Conservation (phyloP, 2,113 vertebrate species). For the Indri indri region DNA sequence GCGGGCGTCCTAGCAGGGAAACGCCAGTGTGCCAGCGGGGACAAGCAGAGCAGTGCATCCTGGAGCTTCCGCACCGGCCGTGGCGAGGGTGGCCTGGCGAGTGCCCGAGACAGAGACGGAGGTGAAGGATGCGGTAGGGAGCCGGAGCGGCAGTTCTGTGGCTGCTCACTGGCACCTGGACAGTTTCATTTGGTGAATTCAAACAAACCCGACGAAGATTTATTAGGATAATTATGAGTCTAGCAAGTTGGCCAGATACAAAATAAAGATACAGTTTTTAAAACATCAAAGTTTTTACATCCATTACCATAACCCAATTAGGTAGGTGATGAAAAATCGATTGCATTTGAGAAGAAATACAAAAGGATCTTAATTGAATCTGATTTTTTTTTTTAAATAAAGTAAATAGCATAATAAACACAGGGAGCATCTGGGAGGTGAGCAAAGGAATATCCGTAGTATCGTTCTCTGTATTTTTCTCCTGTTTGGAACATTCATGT, state of each 20-base stretch:
- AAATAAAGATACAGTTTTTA: neutral
- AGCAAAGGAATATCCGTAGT: fast-evolving
- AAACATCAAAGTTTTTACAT: neutral
- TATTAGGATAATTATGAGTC: neutral
- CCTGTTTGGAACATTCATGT: fast-evolving
- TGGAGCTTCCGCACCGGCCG: fast-evolving
- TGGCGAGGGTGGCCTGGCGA: fast-evolving
- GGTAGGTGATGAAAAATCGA: fast-evolving
- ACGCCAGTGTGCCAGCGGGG: fast-evolving
- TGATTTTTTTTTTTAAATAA: neutral
- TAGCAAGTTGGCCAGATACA: neutral
- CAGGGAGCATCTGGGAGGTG: fast-evolving
- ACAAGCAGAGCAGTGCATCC: fast-evolving
- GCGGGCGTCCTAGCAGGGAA: fast-evolving
- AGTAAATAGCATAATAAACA: too few species aligned
- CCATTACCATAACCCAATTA: neutral
- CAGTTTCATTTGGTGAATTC: neutral
- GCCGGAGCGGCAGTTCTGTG: fast-evolving
- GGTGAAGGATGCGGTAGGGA: fast-evolving
- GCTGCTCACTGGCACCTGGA: fast-evolving
- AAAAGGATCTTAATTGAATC: neutral
- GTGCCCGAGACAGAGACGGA: fast-evolving
- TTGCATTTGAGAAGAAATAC: neutral
- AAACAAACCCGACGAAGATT: neutral
- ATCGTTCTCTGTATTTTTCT: fast-evolving